phyloP scores from a whole-genome alignment of 2,888 invertebrate species.

The Leucophenga montana region DNA sequence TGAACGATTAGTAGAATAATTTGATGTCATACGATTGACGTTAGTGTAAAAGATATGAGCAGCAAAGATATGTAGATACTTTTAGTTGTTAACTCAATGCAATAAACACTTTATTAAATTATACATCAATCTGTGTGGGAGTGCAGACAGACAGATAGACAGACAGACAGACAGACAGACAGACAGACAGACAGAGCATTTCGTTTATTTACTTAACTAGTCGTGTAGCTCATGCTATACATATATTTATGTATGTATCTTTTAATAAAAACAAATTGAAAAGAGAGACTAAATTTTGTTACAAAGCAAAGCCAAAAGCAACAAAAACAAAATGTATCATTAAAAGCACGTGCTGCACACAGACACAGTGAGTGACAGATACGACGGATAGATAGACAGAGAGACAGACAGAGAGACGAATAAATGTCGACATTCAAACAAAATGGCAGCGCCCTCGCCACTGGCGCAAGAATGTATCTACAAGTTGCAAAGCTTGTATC shows the following conservation, averaged over 20 bases:
- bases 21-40: not conserved
- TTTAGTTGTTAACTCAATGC: not conserved
- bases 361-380: not conserved
- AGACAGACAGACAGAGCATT: not conserved
- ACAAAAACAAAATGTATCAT: conserved; percentile 2
- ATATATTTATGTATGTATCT: not conserved
- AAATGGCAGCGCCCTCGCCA: not conserved
- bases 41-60: too few relatives aligned
- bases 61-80: too few relatives aligned
- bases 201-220: not conserved
- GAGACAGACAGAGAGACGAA: not conserved
- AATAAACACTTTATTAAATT: conserved; percentile 10
- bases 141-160: not conserved
- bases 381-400: not conserved
- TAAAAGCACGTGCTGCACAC: not conserved
- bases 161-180: not conserved
- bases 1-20: too few relatives aligned
- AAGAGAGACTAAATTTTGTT: not conserved
- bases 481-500: not conserved
- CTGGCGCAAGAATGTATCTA: not conserved
- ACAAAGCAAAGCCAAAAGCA: too few relatives aligned
- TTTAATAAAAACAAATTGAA: conserved; percentile 6
- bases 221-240: too few relatives aligned
- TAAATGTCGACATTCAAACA: not conserved
- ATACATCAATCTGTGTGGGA: not conserved